A percentile compares a stretch with the other conserved stretches of the same genome.
Evolutionary conservation across 2,888 invertebrate genomes (phyloP).

Genomic region (Spodoptera exigua): DNA sequence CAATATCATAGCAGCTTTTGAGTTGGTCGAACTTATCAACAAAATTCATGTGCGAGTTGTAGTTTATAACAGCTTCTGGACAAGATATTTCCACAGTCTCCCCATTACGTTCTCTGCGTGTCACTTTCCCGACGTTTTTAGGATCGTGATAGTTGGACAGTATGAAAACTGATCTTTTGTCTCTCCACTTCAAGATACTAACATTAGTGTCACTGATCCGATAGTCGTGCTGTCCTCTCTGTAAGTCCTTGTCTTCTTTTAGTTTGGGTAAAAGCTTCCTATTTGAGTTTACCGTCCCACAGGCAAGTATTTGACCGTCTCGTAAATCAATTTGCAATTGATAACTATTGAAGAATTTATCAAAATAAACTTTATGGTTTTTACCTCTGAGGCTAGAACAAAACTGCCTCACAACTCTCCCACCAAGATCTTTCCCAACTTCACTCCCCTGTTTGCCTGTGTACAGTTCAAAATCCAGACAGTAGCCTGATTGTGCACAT

Average conservation of each 20-base stretch:
- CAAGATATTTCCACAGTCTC: no score
- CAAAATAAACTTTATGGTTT: constrained; percentile 61
- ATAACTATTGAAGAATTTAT: constrained; percentile 62
- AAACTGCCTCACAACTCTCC: constrained; percentile 52
- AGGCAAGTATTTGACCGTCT: neutral
- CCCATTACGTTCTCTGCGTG: no score
- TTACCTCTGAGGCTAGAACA: constrained; percentile 43
- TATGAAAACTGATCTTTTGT: no score
- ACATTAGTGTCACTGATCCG: no score
- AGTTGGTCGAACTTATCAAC: no score
- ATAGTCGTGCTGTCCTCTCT: constrained; percentile 6
- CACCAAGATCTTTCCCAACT: constrained; percentile 39
- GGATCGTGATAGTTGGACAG: no score
- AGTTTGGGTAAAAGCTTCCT: constrained; percentile 1
- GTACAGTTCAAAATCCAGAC: constrained; percentile 2
- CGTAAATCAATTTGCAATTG: constrained; percentile 32
- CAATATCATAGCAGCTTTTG: no score
- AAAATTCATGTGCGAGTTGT: no score
- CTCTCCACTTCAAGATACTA: no score
- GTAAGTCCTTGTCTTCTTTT: constrained; percentile 2
- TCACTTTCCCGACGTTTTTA: no score
- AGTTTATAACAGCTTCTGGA: no score
- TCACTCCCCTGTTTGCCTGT: constrained; percentile 5
- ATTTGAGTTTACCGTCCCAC: constrained; percentile 1
- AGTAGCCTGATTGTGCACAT: neutral